phyloP scores from a whole-genome alignment of 2,113 vertebrate species.

The Scophthalmus maximus region DNA sequence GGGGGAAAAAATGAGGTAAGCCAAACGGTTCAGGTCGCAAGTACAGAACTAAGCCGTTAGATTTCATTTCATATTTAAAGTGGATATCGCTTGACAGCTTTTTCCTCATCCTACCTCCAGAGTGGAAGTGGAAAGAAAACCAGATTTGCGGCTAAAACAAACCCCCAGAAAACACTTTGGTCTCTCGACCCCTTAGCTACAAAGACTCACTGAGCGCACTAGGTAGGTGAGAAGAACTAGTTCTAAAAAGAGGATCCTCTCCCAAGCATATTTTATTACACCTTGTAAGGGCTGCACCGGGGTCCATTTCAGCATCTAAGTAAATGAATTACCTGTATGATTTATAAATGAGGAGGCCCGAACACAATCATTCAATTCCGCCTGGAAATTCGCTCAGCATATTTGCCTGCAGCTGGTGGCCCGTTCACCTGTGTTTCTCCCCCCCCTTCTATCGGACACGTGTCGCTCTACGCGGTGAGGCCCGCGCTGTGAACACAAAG shows the following conservation, averaged over 20 bases:
- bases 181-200: slow-evolving; percentile 30
- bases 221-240: slow-evolving; percentile 23
- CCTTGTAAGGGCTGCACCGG: slow-evolving; percentile 22
- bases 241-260: slow-evolving; percentile 33
- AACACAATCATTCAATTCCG: slow-evolving; percentile 39
- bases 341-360: slow-evolving; percentile 49
- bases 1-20: neutral
- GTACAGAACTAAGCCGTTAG: neutral
- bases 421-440: neutral
- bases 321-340: slow-evolving; percentile 48
- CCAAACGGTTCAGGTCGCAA: neutral
- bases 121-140: neutral
- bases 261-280: slow-evolving; percentile 44
- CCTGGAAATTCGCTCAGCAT: slow-evolving; percentile 44
- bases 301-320: slow-evolving; percentile 35
- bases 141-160: slow-evolving; percentile 1
- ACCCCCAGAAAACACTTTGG: slow-evolving; percentile 13
- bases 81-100: slow-evolving; percentile 19
- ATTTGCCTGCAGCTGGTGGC: slow-evolving; percentile 56
- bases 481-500: slow-evolving; percentile 50
- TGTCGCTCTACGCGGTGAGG: slow-evolving; percentile 53
- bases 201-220: slow-evolving; percentile 30
- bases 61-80: slow-evolving; percentile 10
- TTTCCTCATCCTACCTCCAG: neutral
- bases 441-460: slow-evolving; percentile 33